Evolutionary conservation across 2,888 invertebrate species (phyloP).

Genomic region (Laothoe populi): DNA sequence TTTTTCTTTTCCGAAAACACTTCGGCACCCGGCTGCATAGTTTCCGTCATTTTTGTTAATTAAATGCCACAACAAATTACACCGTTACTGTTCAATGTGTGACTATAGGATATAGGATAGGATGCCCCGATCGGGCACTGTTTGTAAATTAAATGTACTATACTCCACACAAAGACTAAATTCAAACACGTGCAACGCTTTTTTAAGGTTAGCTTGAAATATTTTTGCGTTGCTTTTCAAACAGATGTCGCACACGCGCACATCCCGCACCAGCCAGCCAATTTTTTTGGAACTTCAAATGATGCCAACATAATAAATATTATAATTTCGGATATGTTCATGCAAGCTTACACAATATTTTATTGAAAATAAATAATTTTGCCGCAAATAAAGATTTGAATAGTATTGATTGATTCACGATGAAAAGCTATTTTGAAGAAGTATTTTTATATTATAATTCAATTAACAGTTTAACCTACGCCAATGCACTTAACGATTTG

Average conservation of each 20-base stretch:
- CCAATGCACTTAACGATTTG: too few relatives aligned
- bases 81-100: conserved; percentile 28
- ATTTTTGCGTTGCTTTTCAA: conserved; percentile 19
- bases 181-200: conserved; percentile 39
- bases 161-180: conserved; percentile 33
- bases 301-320: too few relatives aligned
- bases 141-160: conserved; percentile 38
- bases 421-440: too few relatives aligned
- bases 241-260: neutral
- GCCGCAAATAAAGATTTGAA: too few relatives aligned
- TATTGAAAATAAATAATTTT: too few relatives aligned
- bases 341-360: too few relatives aligned
- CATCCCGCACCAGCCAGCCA: neutral
- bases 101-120: conserved; percentile 32
- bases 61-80: conserved; percentile 27
- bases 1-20: conserved; percentile 87
- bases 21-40: conserved; percentile 67
- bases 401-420: too few relatives aligned
- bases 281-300: neutral
- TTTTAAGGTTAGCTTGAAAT: conserved; percentile 38
- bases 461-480: too few relatives aligned
- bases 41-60: conserved; percentile 68
- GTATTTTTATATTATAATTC: too few relatives aligned
- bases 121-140: conserved; percentile 41
- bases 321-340: too few relatives aligned